Evolutionary conservation across 2,888 invertebrate genomes (phyloP).

Genomic region (Cephus sareptanus): DNA sequence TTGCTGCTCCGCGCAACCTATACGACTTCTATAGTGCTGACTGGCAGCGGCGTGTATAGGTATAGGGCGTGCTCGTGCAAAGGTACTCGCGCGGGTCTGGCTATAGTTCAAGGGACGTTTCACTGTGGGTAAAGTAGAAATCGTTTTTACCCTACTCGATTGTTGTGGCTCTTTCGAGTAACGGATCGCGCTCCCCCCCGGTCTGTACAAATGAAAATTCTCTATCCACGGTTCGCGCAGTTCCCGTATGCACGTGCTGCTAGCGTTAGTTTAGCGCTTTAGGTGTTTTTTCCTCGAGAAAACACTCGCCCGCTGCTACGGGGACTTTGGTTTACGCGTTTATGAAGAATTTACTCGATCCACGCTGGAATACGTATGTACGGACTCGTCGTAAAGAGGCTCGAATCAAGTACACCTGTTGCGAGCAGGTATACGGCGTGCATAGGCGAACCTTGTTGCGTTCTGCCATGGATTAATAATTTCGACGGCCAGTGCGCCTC

Average conservation of each 20-base stretch:
- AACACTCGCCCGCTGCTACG: background rate
- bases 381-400: slow-evolving; percentile 37
- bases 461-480: background rate
- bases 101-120: background rate
- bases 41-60: slow-evolving; percentile 1
- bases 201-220: background rate
- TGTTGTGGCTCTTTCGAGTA: background rate
- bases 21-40: slow-evolving; percentile 12
- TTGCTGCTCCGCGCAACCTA: slow-evolving; percentile 2
- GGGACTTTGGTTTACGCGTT: background rate
- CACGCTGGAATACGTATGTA: background rate
- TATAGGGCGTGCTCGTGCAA: background rate
- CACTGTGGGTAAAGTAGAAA: background rate
- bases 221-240: background rate
- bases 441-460: background rate
- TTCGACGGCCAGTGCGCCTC: background rate
- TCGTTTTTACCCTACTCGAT: background rate
- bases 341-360: background rate
- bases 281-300: background rate
- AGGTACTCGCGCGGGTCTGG: slow-evolving; percentile 15
- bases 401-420: slow-evolving; percentile 45
- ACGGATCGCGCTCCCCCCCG: background rate
- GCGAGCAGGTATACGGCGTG: slow-evolving; percentile 21
- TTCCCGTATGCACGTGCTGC: background rate
- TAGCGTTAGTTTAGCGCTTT: background rate